Conservation (phyloP, 2,113 vertebrate species). For the Heliornis fulica region DNA sequence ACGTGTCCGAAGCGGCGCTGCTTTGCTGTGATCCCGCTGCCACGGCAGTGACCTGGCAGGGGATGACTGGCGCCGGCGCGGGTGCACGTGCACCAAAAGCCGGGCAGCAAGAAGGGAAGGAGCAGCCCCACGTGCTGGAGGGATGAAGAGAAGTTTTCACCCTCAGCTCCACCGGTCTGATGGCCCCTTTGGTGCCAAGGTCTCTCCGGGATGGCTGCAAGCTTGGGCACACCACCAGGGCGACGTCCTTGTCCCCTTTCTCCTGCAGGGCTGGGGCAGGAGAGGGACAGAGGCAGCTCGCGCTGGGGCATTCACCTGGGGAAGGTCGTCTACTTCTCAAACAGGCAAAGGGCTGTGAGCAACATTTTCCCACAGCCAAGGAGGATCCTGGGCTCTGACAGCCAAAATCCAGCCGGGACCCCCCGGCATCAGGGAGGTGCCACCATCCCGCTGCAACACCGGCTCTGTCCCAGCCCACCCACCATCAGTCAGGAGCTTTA, state of each 20-base stretch:
- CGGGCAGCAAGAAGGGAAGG: neutral
- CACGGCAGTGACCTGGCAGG: no score
- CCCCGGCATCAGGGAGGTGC: neutral
- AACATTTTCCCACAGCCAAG: fast-evolving
- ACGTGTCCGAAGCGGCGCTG: neutral
- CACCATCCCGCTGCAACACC: fast-evolving
- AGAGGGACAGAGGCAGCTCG: neutral
- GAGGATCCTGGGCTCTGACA: fast-evolving
- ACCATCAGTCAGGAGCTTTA: neutral
- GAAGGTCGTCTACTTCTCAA: neutral
- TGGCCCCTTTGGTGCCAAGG: fast-evolving
- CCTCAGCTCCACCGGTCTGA: neutral
- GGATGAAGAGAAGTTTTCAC: neutral
- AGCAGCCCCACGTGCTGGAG: neutral
- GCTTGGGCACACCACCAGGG: neutral
- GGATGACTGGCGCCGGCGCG: neutral
- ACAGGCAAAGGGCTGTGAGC: neutral
- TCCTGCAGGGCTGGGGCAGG: neutral
- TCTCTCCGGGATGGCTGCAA: fast-evolving
- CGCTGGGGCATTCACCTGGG: neutral
- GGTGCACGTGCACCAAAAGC: neutral
- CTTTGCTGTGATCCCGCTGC: constrained; percentile 11
- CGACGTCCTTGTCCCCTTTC: neutral
- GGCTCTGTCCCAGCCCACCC: neutral
- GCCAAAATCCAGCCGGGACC: neutral